Percentiles rank a stretch among this genome's conserved stretches.
phyloP scores from a whole-genome alignment of 2,113 vertebrate species.

The Eulacestoma nigropectus region DNA sequence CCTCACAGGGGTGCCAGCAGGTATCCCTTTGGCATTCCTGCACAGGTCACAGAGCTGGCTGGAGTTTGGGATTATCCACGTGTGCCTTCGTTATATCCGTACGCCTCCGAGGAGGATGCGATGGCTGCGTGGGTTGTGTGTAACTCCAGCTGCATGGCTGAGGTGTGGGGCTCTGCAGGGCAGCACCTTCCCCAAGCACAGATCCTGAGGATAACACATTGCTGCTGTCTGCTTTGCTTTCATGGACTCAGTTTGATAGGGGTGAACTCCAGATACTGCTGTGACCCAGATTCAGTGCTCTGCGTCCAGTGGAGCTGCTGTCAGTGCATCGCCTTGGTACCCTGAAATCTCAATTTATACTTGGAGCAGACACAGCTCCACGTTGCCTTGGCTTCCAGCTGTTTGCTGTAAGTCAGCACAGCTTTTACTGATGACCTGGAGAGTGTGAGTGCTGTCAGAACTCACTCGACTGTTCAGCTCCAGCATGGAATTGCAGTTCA shows the following conservation, averaged over 20 bases:
- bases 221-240: not conserved
- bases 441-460: not conserved
- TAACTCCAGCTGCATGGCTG: not conserved
- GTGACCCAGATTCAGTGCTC: not conserved
- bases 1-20: not conserved
- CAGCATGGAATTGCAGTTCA: accelerated
- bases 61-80: not conserved
- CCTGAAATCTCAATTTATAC: not conserved
- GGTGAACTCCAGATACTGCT: not conserved
- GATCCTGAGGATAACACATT: not conserved
- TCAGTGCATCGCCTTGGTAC: not conserved
- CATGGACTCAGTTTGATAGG: accelerated
- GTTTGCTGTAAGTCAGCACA: not conserved
- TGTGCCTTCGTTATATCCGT: accelerated
- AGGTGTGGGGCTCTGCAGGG: not conserved
- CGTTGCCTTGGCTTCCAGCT: not conserved
- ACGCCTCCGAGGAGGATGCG: accelerated
- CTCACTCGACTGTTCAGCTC: not conserved
- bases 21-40: not conserved
- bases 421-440: not conserved
- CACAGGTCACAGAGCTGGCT: not conserved
- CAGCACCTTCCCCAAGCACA: not conserved
- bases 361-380: not conserved
- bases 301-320: not conserved
- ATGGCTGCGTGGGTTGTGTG: accelerated